Evolutionary conservation across 64 coral and sea anemone species (phyloP), one percentile per base, ranked within the genome.

Genomic region (Exaiptasia diaphana): DNA sequence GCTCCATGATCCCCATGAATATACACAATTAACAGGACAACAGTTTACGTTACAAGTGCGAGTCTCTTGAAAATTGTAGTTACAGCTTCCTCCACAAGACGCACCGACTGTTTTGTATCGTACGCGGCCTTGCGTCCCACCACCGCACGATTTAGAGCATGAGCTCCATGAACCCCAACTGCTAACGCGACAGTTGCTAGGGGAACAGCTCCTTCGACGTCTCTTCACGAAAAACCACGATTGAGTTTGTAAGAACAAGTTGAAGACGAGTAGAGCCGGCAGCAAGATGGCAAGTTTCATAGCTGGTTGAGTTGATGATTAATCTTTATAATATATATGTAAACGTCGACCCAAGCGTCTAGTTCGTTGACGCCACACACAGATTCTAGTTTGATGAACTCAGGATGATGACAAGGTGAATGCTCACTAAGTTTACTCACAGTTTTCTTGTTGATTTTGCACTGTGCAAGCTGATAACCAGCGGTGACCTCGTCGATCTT

Each of bases 11-110:
- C 27, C 27, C 91, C 91, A 94, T 0, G 27, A 18, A 3, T 21
- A 94, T 17, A 49, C 4, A 28, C 91, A 95, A 34, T 95, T 65
- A 0, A 83, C 27, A 3, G 77, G 73, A 39, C 91, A 92, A 21
- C 82, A 81, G 2, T 50, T 2, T 44, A 53, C 37, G 17, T 75
- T 83, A 49, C 88, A 90, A 5, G 12, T 48, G 40, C 20, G 39
- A 12, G 67, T 62, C 30, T 79, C 49, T 39, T n/a, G 38, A 11
- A 31, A 54, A 14, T 22, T 4, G 53, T 56, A 69, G n/a, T 73
- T 9, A 43, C 82, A 86, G 0, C 63, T 38, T 3, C 89, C 74
- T 18, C 89, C 82, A 38, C 89, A 91, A 41, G 38, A 64, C n/a
- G 68, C 64, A 0, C 18, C 25, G 0, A 26, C 28, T 33, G 33